Evolutionary conservation across 37 sponge, comb jelly and placozoan species (phyloP).

Genomic region (Beroe forskalii): DNA sequence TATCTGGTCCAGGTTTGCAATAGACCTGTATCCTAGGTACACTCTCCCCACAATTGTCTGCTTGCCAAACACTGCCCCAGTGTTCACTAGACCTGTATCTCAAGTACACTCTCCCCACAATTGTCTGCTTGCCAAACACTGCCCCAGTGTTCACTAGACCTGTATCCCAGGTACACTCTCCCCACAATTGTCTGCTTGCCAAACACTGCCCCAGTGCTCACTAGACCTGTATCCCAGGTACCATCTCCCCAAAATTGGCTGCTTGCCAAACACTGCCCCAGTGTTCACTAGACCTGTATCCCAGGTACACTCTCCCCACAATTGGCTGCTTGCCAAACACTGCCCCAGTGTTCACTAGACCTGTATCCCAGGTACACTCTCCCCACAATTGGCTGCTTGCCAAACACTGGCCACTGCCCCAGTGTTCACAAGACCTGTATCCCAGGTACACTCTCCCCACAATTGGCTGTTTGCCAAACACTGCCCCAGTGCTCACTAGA

Average conservation of each 20-base stretch:
- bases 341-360: conserved; percentile 56
- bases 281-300: not conserved
- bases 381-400: too few relatives aligned
- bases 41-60: conserved; percentile 19
- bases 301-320: conserved; percentile 32
- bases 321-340: conserved; percentile 24
- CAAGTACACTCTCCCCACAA: conserved; percentile 36
- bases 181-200: conserved; percentile 29
- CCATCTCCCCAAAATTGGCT: too few relatives aligned
- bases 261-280: too few relatives aligned
- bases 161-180: not conserved
- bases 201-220: conserved; percentile 43
- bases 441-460: too few relatives aligned
- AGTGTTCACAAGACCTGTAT: not conserved
- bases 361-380: too few relatives aligned
- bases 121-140: conserved; percentile 15
- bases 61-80: conserved; percentile 45
- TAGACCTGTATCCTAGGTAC: too few relatives aligned
- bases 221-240: too few relatives aligned
- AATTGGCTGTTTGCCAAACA: too few relatives aligned
- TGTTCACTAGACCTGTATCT: not conserved
- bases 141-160: not conserved
- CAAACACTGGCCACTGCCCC: too few relatives aligned
- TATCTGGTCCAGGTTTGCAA: too few relatives aligned
- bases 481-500: not conserved